Conservation (phyloP, 35 echinoderm and acorn worm genomes). For the Stichopus chloronotus region DNA sequence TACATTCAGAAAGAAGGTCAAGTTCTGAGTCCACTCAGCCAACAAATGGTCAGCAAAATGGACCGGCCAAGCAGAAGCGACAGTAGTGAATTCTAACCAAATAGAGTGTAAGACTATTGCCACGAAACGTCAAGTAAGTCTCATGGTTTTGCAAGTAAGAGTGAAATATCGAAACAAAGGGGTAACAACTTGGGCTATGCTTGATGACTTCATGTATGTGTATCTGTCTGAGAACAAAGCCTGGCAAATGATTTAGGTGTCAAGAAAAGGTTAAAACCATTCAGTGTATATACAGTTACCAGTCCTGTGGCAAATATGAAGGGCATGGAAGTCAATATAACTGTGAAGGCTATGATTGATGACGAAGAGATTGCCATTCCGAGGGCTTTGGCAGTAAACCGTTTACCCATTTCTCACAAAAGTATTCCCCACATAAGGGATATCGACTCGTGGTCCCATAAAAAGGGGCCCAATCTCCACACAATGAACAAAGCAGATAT, state of each 20-base stretch:
- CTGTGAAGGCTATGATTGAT: background rate
- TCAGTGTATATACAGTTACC: constrained; percentile 47
- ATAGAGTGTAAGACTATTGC: background rate
- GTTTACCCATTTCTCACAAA: no score
- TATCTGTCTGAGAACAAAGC: constrained; percentile 59
- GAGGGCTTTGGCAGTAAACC: constrained; percentile 42
- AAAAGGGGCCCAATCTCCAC: constrained; percentile 20
- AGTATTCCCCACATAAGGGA: constrained; percentile 47
- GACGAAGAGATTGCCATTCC: constrained; percentile 29
- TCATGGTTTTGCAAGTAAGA: no score
- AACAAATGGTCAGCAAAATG: constrained; percentile 24
- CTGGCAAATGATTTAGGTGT: no score
- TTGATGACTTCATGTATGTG: constrained; percentile 66
- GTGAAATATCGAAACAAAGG: no score
- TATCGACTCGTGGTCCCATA: constrained; percentile 47
- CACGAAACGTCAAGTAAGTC: constrained; percentile 17
- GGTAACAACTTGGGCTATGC: constrained; percentile 58
- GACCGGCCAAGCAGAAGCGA: constrained; percentile 8
- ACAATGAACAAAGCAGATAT: constrained; percentile 52
- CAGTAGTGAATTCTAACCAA: constrained; percentile 48
- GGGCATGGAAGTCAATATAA: constrained; percentile 18
- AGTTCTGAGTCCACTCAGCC: background rate
- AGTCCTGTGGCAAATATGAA: background rate
- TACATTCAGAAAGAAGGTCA: constrained; percentile 22
- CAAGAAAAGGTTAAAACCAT: constrained; percentile 20